Conservation (phyloP, 2,888 invertebrate species). For the Ophraella communa region DNA sequence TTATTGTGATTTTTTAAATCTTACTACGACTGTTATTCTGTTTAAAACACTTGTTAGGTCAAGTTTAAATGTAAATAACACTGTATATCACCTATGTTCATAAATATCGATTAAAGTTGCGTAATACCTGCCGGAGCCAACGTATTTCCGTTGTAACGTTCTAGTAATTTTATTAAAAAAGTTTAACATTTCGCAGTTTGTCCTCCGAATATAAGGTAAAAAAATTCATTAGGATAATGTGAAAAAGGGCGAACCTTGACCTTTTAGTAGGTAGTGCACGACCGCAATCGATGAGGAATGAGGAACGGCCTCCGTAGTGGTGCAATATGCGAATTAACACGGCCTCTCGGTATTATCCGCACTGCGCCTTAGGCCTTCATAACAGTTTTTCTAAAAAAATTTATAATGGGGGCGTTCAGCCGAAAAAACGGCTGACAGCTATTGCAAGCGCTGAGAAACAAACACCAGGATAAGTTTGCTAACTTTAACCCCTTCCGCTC, state of each 20-base stretch:
- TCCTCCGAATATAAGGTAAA: neutral
- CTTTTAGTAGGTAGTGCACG: slow-evolving; percentile 11
- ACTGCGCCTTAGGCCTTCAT: slow-evolving; percentile 13
- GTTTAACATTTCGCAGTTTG: neutral
- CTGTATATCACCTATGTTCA: too few species aligned
- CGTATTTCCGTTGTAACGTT: neutral
- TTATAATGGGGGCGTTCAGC: neutral
- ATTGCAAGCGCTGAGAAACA: too few species aligned
- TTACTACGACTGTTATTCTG: too few species aligned
- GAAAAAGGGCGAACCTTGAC: slow-evolving; percentile 26
- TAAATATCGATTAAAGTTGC: too few species aligned
- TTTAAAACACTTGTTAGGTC: too few species aligned
- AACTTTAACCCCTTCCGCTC: neutral
- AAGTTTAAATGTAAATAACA: too few species aligned
- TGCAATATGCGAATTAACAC: slow-evolving; percentile 24
- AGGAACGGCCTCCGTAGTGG: slow-evolving; percentile 11
- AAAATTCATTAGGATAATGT: slow-evolving; percentile 21
- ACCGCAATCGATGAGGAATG: slow-evolving; percentile 15
- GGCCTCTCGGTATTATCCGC: slow-evolving; percentile 6
- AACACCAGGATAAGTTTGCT: too few species aligned
- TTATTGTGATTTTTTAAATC: too few species aligned
- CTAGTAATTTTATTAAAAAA: neutral
- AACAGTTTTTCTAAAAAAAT: neutral
- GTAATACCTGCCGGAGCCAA: too few species aligned
- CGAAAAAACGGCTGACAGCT: too few species aligned